Conservation (phyloP, 2,113 vertebrate genomes). For the Peucedramus taeniatus region DNA sequence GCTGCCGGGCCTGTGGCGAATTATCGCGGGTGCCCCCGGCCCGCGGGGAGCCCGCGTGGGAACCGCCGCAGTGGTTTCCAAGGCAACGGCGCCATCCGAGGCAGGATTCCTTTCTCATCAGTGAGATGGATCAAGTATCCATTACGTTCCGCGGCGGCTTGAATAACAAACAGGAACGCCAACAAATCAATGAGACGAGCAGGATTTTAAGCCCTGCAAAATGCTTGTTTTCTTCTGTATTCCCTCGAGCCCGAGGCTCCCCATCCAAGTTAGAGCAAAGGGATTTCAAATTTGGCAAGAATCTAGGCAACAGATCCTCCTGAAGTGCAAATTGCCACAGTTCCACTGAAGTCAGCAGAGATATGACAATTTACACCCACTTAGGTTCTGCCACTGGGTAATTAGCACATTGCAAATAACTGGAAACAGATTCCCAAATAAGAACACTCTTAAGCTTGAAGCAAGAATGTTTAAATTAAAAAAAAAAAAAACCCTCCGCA, state of each 20-base stretch:
- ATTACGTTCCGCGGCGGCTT: not conserved
- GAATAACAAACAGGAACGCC: not conserved
- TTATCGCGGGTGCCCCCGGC: not conserved
- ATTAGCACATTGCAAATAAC: constrained; percentile 65
- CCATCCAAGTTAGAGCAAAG: constrained; percentile 13
- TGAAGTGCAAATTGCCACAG: constrained; percentile 55
- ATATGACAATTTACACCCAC: constrained; percentile 64
- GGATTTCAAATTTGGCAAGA: constrained; percentile 45
- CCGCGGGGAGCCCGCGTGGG: not conserved
- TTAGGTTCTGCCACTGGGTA: constrained; percentile 62
- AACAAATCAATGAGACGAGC: not conserved
- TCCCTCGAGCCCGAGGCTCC: constrained; percentile 34
- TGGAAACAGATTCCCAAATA: constrained; percentile 54
- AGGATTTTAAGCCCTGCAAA: not conserved
- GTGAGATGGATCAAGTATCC: not conserved
- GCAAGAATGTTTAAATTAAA: not conserved
- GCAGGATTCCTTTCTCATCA: constrained; percentile 1
- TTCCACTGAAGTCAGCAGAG: constrained; percentile 60
- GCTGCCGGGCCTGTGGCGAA: not conserved
- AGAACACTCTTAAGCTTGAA: constrained; percentile 9
- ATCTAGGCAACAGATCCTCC: constrained; percentile 52
- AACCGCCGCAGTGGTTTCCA: not conserved
- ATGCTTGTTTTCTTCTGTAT: not conserved
- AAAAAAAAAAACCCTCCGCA: not conserved
- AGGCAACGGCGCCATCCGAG: not conserved